These are phyloP conservation scores for Caenorhabditis sinica DNA, from an alignment of 2,888 invertebrate genomes.

Conservation along the genomic window DNA sequence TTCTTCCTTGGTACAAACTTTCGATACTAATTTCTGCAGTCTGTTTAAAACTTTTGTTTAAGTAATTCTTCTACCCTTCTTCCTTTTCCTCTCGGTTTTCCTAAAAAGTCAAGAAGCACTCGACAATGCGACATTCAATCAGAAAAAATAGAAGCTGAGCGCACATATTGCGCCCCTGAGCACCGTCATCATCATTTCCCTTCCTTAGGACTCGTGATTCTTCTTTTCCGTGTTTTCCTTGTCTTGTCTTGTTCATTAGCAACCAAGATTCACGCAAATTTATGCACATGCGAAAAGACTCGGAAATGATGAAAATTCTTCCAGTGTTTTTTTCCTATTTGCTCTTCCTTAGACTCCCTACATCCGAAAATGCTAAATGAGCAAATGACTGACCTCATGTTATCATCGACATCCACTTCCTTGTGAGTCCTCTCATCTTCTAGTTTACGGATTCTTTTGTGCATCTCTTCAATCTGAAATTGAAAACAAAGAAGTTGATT, in stretches of 20 bases:
- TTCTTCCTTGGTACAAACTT: neutral
- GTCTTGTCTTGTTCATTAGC: conserved; percentile 55
- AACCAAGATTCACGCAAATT: conserved; percentile 47
- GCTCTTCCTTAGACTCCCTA: neutral
- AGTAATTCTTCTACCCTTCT: neutral
- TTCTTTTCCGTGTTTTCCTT: conserved; percentile 31
- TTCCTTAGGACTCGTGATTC: conserved; percentile 26
- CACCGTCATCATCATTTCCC: conserved; percentile 33
- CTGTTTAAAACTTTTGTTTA: neutral
- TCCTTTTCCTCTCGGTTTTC: conserved; percentile 2
- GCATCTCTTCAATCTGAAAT: conserved; percentile 85
- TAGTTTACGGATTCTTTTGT: conserved; percentile 88
- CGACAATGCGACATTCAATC: conserved; percentile 58
- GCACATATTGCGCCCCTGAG: conserved; percentile 27
- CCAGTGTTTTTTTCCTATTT: conserved; percentile 19
- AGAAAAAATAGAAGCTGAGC: conserved; percentile 39
- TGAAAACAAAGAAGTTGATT: neutral
- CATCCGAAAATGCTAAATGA: neutral
- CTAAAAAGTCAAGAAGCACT: conserved; percentile 22
- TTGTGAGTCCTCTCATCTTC: conserved; percentile 88
- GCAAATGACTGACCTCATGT: conserved; percentile 69
- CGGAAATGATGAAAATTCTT: conserved; percentile 31
- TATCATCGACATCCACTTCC: conserved; percentile 82
- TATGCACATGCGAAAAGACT: conserved; percentile 50
- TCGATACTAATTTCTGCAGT: neutral